Evolutionary conservation across 2,113 vertebrate species (phyloP), one percentile per base, ranked within the genome.

Genomic region (Puffinus mauretanicus): DNA sequence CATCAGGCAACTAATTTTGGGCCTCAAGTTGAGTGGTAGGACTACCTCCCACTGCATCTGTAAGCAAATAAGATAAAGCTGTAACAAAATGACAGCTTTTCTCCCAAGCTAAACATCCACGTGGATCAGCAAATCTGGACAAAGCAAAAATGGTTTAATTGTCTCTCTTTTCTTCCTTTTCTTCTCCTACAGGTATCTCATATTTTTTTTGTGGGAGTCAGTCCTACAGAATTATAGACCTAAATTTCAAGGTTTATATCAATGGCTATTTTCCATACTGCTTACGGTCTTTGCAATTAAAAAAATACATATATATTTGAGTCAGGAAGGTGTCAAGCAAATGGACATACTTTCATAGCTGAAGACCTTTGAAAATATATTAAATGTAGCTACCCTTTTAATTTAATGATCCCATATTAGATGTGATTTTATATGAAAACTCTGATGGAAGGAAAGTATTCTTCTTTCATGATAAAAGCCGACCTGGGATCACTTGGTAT

Each of bases 381-480:
- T 71, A 61, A 44, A 87, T 19, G 24, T 61, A n/a, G 40, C 73
- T 93, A 83, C 32, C 42, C 79, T 96, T 69, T 85, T 75, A 94
- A 95, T 79, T 72, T 77, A 93, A 86, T 46, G 32, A 69, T 60
- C 77, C 40, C 60, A 64, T 36, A 77, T 69, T 72, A 89, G 82
- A 86, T 40, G 72, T 76, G 91, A 80, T 69, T 95, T 88, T 55
- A 42, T 64, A 65, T n/a, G 77, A 94, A 96, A 96, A 92, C 42
- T 36, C 61, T 66, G 46, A 65, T 51, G 47, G 58, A 73, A 72
- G 62, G 65, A 83, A 90, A 83, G 40, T 58, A 38, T 62, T 57
- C 17, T 20, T 32, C 55, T 90, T 87, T 79, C 89, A 93, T n/a
- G 38, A 77, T 64, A 80, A 88, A 78, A 92, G 52, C n/a, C 11